Percentiles rank a stretch among this genome's conserved stretches.
These are phyloP conservation scores for Sphecodes monilicornis DNA, from an alignment of 2,888 invertebrate genomes.

Conservation along the genomic window DNA sequence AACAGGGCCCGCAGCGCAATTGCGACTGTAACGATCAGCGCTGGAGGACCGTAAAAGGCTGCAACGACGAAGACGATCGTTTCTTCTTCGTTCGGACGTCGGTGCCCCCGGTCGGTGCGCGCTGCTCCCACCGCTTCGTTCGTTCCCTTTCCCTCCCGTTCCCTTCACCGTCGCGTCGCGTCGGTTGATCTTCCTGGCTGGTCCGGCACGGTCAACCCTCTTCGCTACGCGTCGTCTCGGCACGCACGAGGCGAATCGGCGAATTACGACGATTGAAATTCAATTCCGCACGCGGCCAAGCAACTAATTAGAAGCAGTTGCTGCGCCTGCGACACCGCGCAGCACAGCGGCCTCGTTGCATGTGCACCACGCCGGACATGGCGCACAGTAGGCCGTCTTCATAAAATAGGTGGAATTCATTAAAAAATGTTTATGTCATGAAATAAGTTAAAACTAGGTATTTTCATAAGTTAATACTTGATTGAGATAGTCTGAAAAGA, in stretches of 20 bases:
- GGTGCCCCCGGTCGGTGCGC: constrained; percentile 15
- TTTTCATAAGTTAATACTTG: too few relatives aligned
- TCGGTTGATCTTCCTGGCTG: neutral
- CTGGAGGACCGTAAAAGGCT: constrained; percentile 68
- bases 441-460: too few relatives aligned
- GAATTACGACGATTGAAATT: constrained; percentile 82
- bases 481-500: too few relatives aligned
- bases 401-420: too few relatives aligned
- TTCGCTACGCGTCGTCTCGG: constrained; percentile 34
- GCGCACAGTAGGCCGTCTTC: neutral
- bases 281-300: constrained; percentile 79
- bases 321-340: constrained; percentile 54
- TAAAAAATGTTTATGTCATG: too few relatives aligned
- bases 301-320: constrained; percentile 79
- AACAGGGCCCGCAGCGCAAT: constrained; percentile 68
- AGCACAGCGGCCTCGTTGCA: neutral
- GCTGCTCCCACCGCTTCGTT: neutral
- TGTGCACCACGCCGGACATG: neutral
- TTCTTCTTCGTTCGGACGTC: constrained; percentile 41
- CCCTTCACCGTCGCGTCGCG: too few relatives aligned
- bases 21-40: constrained; percentile 68
- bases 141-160: neutral
- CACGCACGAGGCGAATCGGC: constrained; percentile 77
- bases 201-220: constrained; percentile 27
- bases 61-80: constrained; percentile 55